phyloP scores from a whole-genome alignment of 2,888 invertebrate genomes.

The Oligia fasciuncula region DNA sequence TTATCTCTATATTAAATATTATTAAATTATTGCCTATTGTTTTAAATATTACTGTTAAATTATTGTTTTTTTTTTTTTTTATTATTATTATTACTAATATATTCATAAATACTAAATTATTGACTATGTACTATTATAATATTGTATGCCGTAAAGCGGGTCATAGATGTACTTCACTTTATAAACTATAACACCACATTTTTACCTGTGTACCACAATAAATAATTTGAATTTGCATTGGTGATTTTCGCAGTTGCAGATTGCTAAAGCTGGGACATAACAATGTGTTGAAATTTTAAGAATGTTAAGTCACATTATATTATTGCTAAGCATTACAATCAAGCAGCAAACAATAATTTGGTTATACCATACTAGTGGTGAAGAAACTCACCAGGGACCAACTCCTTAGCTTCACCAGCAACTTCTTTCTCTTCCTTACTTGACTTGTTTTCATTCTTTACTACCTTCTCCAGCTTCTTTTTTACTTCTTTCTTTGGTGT shows the following conservation, averaged over 20 bases:
- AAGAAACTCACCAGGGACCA: constrained; percentile 26
- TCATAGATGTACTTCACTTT: too few species aligned
- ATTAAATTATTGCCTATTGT: too few species aligned
- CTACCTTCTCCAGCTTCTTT: constrained; percentile 59
- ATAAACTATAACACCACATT: too few species aligned
- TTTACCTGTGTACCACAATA: too few species aligned
- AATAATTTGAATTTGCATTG: too few species aligned
- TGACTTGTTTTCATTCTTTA: constrained; percentile 47
- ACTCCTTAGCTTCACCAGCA: neutral
- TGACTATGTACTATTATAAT: too few species aligned
- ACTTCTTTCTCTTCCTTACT: constrained; percentile 50
- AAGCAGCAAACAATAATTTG: neutral
- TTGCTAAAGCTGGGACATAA: neutral
- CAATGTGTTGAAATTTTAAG: neutral
- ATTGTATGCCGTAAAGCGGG: too few species aligned
- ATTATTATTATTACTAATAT: too few species aligned
- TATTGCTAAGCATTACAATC: neutral
- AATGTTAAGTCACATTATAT: neutral
- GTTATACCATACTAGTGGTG: neutral
- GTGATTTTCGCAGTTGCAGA: neutral
- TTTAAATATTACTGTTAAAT: too few species aligned
- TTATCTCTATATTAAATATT: too few species aligned
- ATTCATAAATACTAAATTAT: too few species aligned
- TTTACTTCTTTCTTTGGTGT: constrained; percentile 34
- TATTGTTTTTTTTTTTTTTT: too few species aligned